These are phyloP conservation scores for Exaiptasia diaphana DNA, from an alignment of 64 coral and sea anemone genomes.

Conservation along the genomic window DNA sequence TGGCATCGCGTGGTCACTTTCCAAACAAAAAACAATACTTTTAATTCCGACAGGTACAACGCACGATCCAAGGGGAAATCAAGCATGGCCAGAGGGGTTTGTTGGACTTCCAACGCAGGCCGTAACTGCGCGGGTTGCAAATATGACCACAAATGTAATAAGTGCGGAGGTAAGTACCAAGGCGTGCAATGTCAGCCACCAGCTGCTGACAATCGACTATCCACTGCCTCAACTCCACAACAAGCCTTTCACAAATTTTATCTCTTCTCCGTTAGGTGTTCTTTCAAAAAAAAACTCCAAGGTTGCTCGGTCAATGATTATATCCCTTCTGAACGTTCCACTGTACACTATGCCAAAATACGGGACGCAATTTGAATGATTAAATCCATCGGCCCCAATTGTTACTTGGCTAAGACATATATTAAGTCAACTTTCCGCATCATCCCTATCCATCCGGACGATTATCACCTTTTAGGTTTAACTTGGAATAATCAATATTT, in stretches of 20 bases:
- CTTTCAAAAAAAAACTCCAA: background rate
- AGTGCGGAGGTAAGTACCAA: too few species aligned
- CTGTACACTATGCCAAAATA: too few species aligned
- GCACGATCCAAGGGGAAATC: background rate
- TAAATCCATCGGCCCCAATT: background rate
- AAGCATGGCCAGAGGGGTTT: background rate
- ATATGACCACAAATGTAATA: slow-evolving; percentile 13
- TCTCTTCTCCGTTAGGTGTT: background rate
- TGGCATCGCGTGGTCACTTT: slow-evolving; percentile 7
- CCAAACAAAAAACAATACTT: background rate
- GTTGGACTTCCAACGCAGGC: slow-evolving; percentile 1
- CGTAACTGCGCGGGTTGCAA: background rate
- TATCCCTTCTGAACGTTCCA: too few species aligned
- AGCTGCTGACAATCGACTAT: too few species aligned
- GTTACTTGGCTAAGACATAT: background rate
- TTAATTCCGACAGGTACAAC: background rate
- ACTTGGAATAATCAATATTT: background rate
- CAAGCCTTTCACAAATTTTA: background rate
- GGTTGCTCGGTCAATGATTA: background rate
- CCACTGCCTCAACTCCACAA: background rate
- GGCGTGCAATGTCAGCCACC: too few species aligned
- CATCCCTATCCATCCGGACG: slow-evolving; percentile 6
- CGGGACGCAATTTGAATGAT: background rate
- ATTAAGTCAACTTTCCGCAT: slow-evolving; percentile 19
- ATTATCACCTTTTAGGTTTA: slow-evolving; percentile 16